Evolutionary conservation across 1,140 invertebrate genomes (phyloP), one percentile per base, ranked within the genome.

Genomic region (Hirudo medicinalis): DNA sequence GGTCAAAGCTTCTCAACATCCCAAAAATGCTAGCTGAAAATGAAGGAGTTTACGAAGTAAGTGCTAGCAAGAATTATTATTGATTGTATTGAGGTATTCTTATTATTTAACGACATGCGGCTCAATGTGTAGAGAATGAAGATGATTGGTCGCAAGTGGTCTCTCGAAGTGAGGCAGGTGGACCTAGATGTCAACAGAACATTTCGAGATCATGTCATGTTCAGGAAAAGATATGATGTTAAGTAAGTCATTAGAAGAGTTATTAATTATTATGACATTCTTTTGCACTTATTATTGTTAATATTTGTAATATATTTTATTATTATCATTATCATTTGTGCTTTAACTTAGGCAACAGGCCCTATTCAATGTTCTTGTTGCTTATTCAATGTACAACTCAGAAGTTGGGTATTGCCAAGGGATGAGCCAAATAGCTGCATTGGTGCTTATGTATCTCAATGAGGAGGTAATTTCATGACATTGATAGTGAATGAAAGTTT

Each of bases 101-200:
- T 49, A 63, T 11, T 15, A 32, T 22, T 63, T n/a, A 63, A 25
- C 17, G 57, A 25, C 13, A 63, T n/a, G 11, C 13, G 29, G 9
- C 57, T 22, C 15, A 22, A 63, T 63, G 8, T 13, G 9, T 74
- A 87, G 77, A 89, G 93, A 83, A 96, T 98, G 92, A 83, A 90
- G 71, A 84, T 87, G 75, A 83, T 92, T 74, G 94, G 93, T 2
- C 87, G 91, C 75, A 85, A 88, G 74, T 90, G 91, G 85, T 97
- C 94, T 0, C 92, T 92, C n/a, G 94, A 98, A 82, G 92, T 97
- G 67, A 85, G 93, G 73, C 96, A 99, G 84, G 99, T 99, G 76
- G 96, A 99, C 85, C 88, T 97, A 54, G 96, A 99, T 85, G 94
- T 99, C 0, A 97, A 98, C 83, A 87, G 96, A 77, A 97, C 97